Percentiles rank a stretch among this genome's conserved stretches.
These are phyloP conservation scores for Fulica atra DNA, from an alignment of 2,113 vertebrate species.

Conservation along the genomic window DNA sequence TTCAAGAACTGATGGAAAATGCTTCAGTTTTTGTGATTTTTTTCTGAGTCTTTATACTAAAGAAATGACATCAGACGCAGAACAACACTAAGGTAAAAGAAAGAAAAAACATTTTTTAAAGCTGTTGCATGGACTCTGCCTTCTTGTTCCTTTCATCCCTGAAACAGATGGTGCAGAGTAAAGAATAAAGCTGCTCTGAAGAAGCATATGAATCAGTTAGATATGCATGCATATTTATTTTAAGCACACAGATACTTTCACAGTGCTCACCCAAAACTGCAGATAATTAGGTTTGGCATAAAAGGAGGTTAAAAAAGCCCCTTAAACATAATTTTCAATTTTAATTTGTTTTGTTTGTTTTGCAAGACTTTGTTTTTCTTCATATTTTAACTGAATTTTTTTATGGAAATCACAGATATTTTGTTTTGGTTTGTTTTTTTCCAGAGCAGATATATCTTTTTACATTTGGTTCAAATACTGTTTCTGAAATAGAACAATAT, in stretches of 20 bases:
- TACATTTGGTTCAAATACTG: not conserved
- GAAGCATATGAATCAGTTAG: not conserved
- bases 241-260: not conserved
- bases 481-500: not conserved
- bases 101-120: not conserved
- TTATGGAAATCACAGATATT: not conserved
- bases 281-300: not conserved
- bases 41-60: not conserved
- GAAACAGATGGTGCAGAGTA: slow-evolving; percentile 2
- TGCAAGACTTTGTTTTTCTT: not conserved
- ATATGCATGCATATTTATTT: slow-evolving; percentile 18
- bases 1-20: not conserved
- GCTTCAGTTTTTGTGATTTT: not conserved
- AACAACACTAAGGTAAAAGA: slow-evolving; percentile 1
- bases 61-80: not conserved
- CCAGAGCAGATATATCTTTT: not conserved
- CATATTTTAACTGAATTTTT: not conserved
- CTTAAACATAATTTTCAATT: not conserved
- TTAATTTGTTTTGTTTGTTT: not conserved
- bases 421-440: not conserved
- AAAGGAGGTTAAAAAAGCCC: not conserved
- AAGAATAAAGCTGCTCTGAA: slow-evolving; percentile 34
- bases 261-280: not conserved
- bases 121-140: not conserved
- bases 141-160: slow-evolving; percentile 14